These are phyloP conservation scores for Nipponacmea schrenckii DNA, from an alignment of 2,888 invertebrate species.

Conservation along the genomic window DNA sequence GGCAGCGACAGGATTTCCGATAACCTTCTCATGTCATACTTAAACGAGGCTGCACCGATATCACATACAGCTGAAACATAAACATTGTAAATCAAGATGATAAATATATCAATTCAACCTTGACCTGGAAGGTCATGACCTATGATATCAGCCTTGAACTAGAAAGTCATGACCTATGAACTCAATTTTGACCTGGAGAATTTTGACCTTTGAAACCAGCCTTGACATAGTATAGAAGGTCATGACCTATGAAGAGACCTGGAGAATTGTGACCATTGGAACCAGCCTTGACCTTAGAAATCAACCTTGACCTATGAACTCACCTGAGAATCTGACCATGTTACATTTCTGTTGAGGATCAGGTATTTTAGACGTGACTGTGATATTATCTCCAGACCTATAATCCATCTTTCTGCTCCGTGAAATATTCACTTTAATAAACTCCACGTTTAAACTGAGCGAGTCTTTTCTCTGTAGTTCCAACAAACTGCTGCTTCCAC, in stretches of 20 bases:
- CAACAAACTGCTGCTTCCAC: constrained; percentile 36
- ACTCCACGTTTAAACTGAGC: constrained; percentile 94
- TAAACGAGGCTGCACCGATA: constrained; percentile 87
- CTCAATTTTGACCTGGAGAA: too few species aligned
- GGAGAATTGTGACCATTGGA: too few species aligned
- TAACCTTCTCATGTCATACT: constrained; percentile 97
- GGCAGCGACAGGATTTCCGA: constrained; percentile 98
- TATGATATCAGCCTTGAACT: too few species aligned
- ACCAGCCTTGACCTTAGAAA: too few species aligned
- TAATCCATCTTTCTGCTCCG: constrained; percentile 89
- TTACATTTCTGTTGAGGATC: constrained; percentile 53
- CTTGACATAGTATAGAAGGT: too few species aligned
- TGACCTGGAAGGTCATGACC: too few species aligned
- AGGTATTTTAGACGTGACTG: constrained; percentile 28
- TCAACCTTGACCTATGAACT: constrained; percentile 56
- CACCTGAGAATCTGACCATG: constrained; percentile 88
- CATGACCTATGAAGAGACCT: too few species aligned
- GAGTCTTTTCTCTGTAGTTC: constrained; percentile 83
- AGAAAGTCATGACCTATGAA: too few species aligned
- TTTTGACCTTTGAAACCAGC: too few species aligned
- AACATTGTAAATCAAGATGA: not conserved
- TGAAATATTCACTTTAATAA: constrained; percentile 94
- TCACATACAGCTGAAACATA: constrained; percentile 82
- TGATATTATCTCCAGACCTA: constrained; percentile 29
- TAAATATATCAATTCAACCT: not conserved